Base-by-base conservation (phyloP, 2,888 invertebrate genomes). In the Nebria salina region DNA sequence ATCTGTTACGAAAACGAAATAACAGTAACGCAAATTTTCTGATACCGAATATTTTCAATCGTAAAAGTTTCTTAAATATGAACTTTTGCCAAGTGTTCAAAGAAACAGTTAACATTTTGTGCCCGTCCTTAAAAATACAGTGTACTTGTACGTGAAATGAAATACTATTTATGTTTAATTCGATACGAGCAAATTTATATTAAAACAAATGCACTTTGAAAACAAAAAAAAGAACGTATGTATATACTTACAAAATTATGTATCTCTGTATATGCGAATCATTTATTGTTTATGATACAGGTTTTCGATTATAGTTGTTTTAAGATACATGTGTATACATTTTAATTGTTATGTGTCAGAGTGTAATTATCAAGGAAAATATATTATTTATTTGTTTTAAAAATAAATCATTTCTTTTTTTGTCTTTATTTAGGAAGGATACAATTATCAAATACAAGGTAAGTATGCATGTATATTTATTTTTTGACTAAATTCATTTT, bases 341-440 rank as follows among this genome's bases (percentile, higher is more conserved):
- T 26, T 25, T 75, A 80, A 80, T 75, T 81, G 81, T 81, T 81
- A 81, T 73, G 81, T 81, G 76, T 81, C 81, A 81, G 65, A 76
- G 43, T 81, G 81, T 81, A 81, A 80, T 81, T 76, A 81, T 76
- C 65, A 81, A 64, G 70, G 70, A 70, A 81, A 79, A 81, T 81
- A 81, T 74, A 81, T 81, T 76, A 81, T 81, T 81, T 81, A 81
- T 76, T 81, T 81, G 81, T 81, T 81, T 81, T 81, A 76, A 81
- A 81, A 81, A 76, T 81, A 65, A 66, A 66, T 65, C 34, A 65
- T 1, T 13, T 15, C 72, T 77, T 66, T 66, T 41, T 76, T 34
- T 8, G 41, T 66, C 2, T 15, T 54, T 8, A 43, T 54, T 54
- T 54, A 54, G 54, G 54, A 54, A 6, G 13, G 3, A 54, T 4